Base-by-base conservation (phyloP, 2,113 vertebrate genomes). In the Anhinga rufa region DNA sequence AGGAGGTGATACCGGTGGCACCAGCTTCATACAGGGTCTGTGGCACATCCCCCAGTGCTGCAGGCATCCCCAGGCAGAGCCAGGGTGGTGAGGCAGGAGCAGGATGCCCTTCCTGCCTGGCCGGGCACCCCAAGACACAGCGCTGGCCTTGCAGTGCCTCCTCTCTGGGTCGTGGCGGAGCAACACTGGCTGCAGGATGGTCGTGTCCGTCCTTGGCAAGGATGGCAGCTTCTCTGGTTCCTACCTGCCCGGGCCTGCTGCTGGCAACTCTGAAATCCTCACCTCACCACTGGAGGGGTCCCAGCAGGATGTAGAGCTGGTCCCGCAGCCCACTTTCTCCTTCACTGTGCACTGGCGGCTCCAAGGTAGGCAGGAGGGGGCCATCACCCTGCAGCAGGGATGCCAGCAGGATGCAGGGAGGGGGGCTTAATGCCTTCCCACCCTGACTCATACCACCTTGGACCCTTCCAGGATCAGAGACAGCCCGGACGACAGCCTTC, bases 1-100 rank as follows among this genome's bases (percentile, higher is more conserved):
- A 69, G 25, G 15, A 8, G 48, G n/a, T 0, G 1, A 48, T 69
- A 44, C 22, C 0, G 0, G 28, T 8, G 32, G 14, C 48, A 74
- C 17, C 24, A 19, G 20, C 44, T 38, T 32, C 28, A 26, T 66
- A 36, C 15, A 9, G 15, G 17, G 22, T 29, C 29, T 0, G 0
- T 31, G 34, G 20, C 6, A 3, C 3, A 2, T 24, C 22, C 25
- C 8, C 8, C 49, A 24, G 38, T 28, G n/a, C 38, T 86, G 55
- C 54, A 60, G 54, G 17, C 32, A 76, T 8, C 26, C 32, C 58
- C 1, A 3, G 19, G n/a, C 55, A 88, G 26, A 58, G 46, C 6
- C 29, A 60, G n/a, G 17, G 22, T 51, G 72, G n/a, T 31, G n/a
- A 29, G 19, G 4, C 3, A 6, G 65, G 12, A 71, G 70, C 3